phyloP scores from a whole-genome alignment of 2,888 invertebrate species.

The Noctua janthina region DNA sequence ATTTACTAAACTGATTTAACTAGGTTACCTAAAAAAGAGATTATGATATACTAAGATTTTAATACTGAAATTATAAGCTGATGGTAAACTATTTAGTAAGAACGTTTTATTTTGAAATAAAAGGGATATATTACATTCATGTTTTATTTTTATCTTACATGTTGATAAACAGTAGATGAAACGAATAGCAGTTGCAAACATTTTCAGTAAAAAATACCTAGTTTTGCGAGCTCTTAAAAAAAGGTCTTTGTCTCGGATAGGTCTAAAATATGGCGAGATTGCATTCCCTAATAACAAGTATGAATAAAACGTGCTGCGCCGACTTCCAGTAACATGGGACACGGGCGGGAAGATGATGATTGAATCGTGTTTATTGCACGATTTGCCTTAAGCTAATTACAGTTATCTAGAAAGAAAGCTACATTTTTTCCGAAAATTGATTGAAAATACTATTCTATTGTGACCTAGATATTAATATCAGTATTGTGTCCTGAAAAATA shows the following conservation, averaged over 20 bases:
- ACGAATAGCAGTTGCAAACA: background rate
- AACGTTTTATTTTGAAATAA: too few relatives aligned
- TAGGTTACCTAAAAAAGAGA: too few relatives aligned
- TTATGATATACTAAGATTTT: too few relatives aligned
- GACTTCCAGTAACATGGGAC: background rate
- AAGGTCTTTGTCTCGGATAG: background rate
- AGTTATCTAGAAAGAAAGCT: background rate
- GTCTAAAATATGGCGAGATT: background rate
- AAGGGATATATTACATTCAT: too few relatives aligned
- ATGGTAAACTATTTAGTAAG: too few relatives aligned
- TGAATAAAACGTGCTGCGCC: background rate
- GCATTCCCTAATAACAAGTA: background rate
- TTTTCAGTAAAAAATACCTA: background rate
- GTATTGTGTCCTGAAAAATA: background rate
- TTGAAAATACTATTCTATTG: background rate
- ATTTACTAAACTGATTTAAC: too few relatives aligned
- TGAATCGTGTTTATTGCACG: background rate
- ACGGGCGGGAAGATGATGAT: background rate
- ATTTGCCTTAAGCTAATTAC: background rate
- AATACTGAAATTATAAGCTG: too few relatives aligned
- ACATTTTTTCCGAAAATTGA: background rate
- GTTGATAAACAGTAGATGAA: background rate
- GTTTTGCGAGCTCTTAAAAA: conserved; percentile 1
- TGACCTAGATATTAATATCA: background rate
- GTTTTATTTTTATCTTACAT: background rate